These are phyloP conservation scores for Ophion costatus DNA, from an alignment of 2,888 invertebrate genomes.

Conservation along the genomic window DNA sequence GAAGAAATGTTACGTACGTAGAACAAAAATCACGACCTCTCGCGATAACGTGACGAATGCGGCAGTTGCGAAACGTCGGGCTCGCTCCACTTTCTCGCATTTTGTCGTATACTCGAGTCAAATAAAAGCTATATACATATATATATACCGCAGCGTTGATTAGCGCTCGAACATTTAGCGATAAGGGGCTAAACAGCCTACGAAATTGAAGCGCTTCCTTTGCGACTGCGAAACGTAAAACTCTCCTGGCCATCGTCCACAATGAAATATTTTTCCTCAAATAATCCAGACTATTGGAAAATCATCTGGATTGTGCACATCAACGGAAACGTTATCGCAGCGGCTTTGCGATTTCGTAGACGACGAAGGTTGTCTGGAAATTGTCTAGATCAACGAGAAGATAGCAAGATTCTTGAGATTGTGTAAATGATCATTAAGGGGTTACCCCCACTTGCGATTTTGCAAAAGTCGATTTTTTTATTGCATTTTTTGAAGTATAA, in stretches of 20 bases:
- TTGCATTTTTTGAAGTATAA: no score
- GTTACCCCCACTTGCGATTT: no score
- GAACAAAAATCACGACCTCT: constrained; percentile 37
- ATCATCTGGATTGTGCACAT: not conserved
- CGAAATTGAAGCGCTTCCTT: constrained; percentile 33
- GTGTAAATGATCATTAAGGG: not conserved
- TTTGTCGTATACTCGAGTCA: not conserved
- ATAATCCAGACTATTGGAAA: not conserved
- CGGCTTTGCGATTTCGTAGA: not conserved
- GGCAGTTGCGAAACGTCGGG: constrained; percentile 23
- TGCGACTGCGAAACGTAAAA: not conserved
- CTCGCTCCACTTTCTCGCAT: constrained; percentile 14
- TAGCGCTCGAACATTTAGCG: constrained; percentile 56
- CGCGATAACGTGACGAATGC: constrained; percentile 30
- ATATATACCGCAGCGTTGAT: constrained; percentile 40
- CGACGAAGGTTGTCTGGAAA: not conserved
- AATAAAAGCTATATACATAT: constrained; percentile 20
- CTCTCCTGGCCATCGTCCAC: not conserved
- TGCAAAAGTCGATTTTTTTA: no score
- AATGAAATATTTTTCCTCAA: not conserved
- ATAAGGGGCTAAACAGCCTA: constrained; percentile 53
- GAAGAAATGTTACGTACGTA: not conserved
- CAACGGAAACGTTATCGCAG: not conserved
- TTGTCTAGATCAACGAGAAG: not conserved
- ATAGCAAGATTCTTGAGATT: not conserved